A percentile compares a stretch with the other conserved stretches of the same genome.
phyloP scores from a whole-genome alignment of 2,113 vertebrate genomes.

The Suricata suricatta region DNA sequence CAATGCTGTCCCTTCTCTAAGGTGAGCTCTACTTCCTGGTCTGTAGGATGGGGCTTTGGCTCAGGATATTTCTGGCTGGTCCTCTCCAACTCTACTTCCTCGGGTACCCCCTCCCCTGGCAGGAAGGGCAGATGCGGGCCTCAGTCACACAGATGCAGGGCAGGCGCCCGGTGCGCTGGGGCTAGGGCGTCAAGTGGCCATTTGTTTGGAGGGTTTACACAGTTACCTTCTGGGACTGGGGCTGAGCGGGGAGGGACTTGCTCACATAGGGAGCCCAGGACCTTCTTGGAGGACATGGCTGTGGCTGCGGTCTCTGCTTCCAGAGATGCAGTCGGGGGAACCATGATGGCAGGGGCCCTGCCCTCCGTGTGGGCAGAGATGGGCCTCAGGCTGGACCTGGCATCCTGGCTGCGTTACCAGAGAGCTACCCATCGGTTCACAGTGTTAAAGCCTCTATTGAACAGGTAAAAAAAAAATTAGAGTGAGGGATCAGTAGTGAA shows the following conservation, averaged over 20 bases:
- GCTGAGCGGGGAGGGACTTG: not conserved
- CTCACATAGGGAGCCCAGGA: not conserved
- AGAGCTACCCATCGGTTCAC: too few species aligned
- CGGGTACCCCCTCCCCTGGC: too few species aligned
- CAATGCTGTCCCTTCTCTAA: not conserved
- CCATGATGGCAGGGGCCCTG: not conserved
- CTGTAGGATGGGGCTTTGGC: not conserved
- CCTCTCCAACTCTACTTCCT: not conserved
- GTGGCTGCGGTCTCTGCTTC: not conserved
- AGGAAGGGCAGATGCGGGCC: not conserved
- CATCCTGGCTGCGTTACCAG: fast-evolving
- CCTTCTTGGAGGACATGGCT: not conserved
- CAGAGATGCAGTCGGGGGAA: not conserved
- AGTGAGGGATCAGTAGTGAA: not conserved
- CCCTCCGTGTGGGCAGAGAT: fast-evolving
- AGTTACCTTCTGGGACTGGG: not conserved
- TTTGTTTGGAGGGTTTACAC: not conserved
- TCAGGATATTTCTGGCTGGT: not conserved
- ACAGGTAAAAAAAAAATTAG: not conserved
- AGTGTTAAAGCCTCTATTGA: not conserved
- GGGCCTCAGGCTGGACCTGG: not conserved
- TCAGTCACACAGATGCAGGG: not conserved
- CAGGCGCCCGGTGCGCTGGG: too few species aligned
- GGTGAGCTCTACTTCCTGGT: not conserved
- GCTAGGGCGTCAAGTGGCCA: not conserved